phyloP scores from a whole-genome alignment of 2,797 vertebrate genomes.

The Xenopus petersii region DNA sequence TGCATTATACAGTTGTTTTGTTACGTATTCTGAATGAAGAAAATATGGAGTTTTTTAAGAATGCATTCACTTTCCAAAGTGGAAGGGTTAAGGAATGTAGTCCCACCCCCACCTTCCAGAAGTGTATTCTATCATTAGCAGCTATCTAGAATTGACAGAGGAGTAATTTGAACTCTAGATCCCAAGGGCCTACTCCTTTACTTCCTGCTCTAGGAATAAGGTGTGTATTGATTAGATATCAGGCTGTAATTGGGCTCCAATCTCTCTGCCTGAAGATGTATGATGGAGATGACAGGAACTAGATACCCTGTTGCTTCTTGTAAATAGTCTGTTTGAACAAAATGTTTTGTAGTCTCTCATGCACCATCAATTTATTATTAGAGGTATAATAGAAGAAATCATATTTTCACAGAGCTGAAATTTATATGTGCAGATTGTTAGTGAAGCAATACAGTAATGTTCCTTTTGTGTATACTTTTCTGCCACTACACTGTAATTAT shows the following conservation, averaged over 20 bases:
- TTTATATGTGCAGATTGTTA: too few species aligned
- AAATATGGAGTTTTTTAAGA: background rate
- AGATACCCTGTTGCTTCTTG: constrained; percentile 87
- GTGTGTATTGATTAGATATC: constrained; percentile 99
- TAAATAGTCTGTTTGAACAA: constrained; percentile 93
- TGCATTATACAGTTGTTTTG: too few species aligned
- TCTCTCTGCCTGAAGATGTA: constrained; percentile 90
- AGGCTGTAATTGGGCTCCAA: constrained; percentile 97
- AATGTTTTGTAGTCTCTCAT: constrained; percentile 79
- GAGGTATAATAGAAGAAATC: background rate
- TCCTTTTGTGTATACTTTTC: too few species aligned
- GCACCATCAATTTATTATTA: constrained; percentile 29
- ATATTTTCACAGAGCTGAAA: too few species aligned
- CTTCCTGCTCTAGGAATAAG: constrained; percentile 98
- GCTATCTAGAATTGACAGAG: constrained; percentile 86
- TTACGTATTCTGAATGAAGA: too few species aligned
- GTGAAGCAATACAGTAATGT: too few species aligned
- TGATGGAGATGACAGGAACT: constrained; percentile 96
- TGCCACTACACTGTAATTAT: too few species aligned
- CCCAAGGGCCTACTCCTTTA: constrained; percentile 97
- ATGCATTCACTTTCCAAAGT: background rate
- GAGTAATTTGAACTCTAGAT: constrained; percentile 97
- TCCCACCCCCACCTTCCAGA: constrained; percentile 58
- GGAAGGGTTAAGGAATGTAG: background rate
- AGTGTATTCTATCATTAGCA: constrained; percentile 85